phyloP scores from a whole-genome alignment of 2,113 vertebrate genomes.

The Nycticorax nycticorax region DNA sequence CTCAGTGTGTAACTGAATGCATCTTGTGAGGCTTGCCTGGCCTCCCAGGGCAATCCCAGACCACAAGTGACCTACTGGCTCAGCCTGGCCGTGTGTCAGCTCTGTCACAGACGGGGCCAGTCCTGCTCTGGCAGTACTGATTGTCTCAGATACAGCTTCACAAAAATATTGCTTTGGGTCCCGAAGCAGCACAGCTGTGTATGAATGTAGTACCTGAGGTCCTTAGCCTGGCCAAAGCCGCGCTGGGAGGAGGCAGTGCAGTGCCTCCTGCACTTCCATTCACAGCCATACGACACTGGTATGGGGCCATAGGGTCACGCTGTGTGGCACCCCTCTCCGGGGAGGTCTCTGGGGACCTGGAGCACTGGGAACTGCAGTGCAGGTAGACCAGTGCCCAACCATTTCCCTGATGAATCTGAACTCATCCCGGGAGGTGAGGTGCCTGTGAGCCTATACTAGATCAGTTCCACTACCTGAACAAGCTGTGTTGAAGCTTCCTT shows the following conservation, averaged over 20 bases:
- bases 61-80: background rate
- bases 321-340: background rate
- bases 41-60: background rate
- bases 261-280: background rate
- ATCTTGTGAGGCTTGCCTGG: background rate
- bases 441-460: background rate
- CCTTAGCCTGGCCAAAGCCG: background rate
- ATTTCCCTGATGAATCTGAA: background rate
- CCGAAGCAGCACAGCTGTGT: background rate
- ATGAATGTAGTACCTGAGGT: background rate
- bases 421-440: background rate
- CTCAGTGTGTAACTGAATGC: background rate
- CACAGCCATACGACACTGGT: accelerated
- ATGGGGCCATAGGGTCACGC: too few species aligned
- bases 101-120: background rate
- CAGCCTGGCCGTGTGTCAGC: accelerated
- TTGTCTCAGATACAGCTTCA: background rate
- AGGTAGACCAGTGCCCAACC: background rate
- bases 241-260: background rate
- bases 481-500: background rate
- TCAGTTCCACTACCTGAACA: background rate
- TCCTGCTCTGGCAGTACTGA: background rate
- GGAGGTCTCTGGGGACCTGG: background rate
- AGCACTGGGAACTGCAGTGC: background rate
- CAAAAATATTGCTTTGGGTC: background rate